phyloP scores from a whole-genome alignment of 2,888 invertebrate species.

The Liposcelis brunnea region DNA sequence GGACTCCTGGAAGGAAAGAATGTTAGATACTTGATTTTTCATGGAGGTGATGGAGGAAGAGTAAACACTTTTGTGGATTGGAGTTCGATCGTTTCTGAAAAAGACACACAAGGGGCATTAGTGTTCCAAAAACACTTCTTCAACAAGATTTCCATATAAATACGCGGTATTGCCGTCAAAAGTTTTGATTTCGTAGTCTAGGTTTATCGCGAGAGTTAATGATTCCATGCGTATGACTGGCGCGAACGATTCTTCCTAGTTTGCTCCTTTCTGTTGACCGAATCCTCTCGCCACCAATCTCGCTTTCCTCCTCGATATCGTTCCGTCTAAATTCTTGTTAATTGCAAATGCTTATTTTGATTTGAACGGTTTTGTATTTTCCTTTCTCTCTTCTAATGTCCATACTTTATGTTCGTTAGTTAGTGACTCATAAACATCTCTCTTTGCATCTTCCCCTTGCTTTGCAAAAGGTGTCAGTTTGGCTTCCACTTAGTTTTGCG shows the following conservation, averaged over 20 bases:
- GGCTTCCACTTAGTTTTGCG: too few species aligned
- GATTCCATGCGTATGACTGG: slow-evolving; percentile 17
- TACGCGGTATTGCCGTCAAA: slow-evolving; percentile 16
- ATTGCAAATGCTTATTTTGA: slow-evolving; percentile 15
- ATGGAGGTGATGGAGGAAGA: too few species aligned
- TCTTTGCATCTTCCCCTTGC: too few species aligned
- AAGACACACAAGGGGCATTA: too few species aligned
- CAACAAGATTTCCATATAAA: slow-evolving; percentile 17
- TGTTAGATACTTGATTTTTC: too few species aligned
- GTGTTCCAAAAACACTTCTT: slow-evolving; percentile 17
- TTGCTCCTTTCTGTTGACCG: slow-evolving; percentile 15
- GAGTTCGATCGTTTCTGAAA: too few species aligned
- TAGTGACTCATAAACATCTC: too few species aligned
- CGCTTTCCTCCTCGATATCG: slow-evolving; percentile 15
- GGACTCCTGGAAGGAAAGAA: too few species aligned
- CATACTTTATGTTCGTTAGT: slow-evolving; percentile 7
- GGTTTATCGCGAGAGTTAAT: slow-evolving; percentile 16
- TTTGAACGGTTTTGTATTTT: slow-evolving; percentile 9
- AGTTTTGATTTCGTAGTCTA: slow-evolving; percentile 12
- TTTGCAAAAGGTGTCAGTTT: too few species aligned
- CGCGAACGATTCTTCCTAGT: slow-evolving; percentile 13
- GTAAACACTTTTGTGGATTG: too few species aligned
- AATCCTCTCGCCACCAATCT: slow-evolving; percentile 17
- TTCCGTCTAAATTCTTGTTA: slow-evolving; percentile 15
- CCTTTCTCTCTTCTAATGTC: slow-evolving; percentile 10